These are phyloP conservation scores for Linepithema humile DNA, from an alignment of 1,140 invertebrate species.

Conservation along the genomic window DNA sequence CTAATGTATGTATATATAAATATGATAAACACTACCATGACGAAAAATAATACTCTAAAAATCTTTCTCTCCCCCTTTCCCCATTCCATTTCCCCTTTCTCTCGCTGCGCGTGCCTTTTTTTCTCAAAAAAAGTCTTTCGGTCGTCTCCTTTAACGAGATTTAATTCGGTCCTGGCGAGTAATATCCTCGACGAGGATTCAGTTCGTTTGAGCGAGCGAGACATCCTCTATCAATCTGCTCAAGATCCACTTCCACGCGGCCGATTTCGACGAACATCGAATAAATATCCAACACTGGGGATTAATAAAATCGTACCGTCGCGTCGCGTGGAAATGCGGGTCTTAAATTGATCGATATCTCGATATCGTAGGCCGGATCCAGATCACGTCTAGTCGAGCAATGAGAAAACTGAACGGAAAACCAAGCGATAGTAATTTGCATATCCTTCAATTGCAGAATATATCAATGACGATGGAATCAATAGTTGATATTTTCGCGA, in stretches of 20 bases:
- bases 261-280: slow-evolving; percentile 32
- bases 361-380: slow-evolving; percentile 45
- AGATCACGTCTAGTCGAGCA: slow-evolving; percentile 34
- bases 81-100: neutral
- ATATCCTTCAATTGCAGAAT: neutral
- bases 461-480: neutral
- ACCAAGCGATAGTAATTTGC: neutral
- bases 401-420: slow-evolving; percentile 14
- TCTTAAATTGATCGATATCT: slow-evolving; percentile 17
- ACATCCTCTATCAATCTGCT: slow-evolving; percentile 32
- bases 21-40: slow-evolving; percentile 54
- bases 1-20: slow-evolving; percentile 32
- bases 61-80: neutral
- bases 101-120: neutral
- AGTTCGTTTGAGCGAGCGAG: slow-evolving; percentile 42
- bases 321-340: slow-evolving; percentile 9
- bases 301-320: slow-evolving; percentile 9
- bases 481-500: neutral
- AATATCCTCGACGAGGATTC: neutral
- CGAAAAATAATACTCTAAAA: slow-evolving; percentile 56
- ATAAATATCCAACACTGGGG: slow-evolving; percentile 2
- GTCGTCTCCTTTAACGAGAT: neutral
- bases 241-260: neutral
- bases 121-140: neutral
- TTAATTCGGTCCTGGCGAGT: neutral